phyloP scores from a whole-genome alignment of 2,888 invertebrate species.

The Meteorus cinctellus region DNA sequence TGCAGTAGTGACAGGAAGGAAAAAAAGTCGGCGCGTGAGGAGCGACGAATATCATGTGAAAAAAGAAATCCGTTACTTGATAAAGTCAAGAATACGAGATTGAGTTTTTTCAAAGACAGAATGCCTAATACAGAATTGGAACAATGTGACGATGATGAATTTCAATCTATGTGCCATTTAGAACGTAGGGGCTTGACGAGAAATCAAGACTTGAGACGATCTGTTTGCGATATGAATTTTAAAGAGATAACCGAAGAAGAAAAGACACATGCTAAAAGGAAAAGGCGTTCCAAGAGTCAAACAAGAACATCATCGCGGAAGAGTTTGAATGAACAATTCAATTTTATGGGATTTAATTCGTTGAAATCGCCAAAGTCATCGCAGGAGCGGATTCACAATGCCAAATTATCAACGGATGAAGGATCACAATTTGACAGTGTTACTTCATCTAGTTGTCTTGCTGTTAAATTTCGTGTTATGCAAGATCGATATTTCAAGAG shows the following conservation, averaged over 20 bases:
- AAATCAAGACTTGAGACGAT: constrained; percentile 61
- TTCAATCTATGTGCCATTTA: constrained; percentile 64
- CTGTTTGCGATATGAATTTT: constrained; percentile 65
- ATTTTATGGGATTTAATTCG: constrained; percentile 60
- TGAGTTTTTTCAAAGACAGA: constrained; percentile 78
- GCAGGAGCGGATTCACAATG: constrained; percentile 54
- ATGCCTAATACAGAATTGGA: constrained; percentile 53
- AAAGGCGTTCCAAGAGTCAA: constrained; percentile 68
- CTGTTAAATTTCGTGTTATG: constrained; percentile 82
- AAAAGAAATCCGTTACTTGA: constrained; percentile 82
- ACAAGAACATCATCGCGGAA: constrained; percentile 58
- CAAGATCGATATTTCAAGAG: constrained; percentile 81
- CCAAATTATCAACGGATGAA: constrained; percentile 30
- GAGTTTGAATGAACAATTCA: constrained; percentile 58
- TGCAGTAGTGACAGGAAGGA: constrained; percentile 77
- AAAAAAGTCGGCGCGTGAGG: constrained; percentile 74
- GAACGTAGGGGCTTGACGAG: constrained; percentile 57
- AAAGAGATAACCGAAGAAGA: constrained; percentile 64
- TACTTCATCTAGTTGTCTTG: constrained; percentile 75
- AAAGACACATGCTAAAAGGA: constrained; percentile 60
- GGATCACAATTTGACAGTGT: constrained; percentile 63
- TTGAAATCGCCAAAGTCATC: constrained; percentile 55
- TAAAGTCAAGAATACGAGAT: constrained; percentile 81
- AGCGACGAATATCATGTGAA: constrained; percentile 75
- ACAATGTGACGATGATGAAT: constrained; percentile 58